Conservation (phyloP, 2,888 invertebrate genomes). For the Tipula helvola region DNA sequence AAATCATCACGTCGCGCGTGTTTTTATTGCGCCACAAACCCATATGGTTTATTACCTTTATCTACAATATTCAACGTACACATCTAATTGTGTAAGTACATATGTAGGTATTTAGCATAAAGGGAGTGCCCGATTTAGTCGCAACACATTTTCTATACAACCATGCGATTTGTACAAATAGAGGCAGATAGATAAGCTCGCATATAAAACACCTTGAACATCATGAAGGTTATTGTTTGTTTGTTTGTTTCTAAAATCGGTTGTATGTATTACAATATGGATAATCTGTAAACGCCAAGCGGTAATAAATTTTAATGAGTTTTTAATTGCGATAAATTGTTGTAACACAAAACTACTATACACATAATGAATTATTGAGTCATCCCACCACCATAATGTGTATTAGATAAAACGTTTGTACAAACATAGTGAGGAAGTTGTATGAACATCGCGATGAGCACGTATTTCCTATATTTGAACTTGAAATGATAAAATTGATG, state of each 20-base stretch:
- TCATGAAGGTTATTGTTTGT: not conserved
- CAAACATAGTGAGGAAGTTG: not conserved
- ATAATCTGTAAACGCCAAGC: too few species aligned
- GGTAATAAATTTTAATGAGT: not conserved
- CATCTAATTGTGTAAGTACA: not conserved
- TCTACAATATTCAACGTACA: not conserved
- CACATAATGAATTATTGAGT: not conserved
- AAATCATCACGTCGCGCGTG: not conserved
- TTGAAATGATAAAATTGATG: not conserved
- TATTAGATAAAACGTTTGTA: not conserved
- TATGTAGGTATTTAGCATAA: not conserved
- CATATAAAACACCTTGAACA: not conserved
- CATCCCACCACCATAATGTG: not conserved
- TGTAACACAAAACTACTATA: not conserved
- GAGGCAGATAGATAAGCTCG: not conserved
- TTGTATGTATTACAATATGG: not conserved
- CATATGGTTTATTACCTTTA: not conserved
- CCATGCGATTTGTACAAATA: not conserved
- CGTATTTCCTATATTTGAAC: not conserved
- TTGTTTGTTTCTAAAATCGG: not conserved
- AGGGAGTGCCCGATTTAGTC: not conserved
- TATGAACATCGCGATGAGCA: not conserved
- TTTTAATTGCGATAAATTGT: conserved; percentile 4
- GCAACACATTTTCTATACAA: not conserved
- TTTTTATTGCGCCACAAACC: not conserved